Percentiles rank a stretch among this genome's conserved stretches.
phyloP scores from a whole-genome alignment of 2,113 vertebrate genomes.

The Centropus unirufus region DNA sequence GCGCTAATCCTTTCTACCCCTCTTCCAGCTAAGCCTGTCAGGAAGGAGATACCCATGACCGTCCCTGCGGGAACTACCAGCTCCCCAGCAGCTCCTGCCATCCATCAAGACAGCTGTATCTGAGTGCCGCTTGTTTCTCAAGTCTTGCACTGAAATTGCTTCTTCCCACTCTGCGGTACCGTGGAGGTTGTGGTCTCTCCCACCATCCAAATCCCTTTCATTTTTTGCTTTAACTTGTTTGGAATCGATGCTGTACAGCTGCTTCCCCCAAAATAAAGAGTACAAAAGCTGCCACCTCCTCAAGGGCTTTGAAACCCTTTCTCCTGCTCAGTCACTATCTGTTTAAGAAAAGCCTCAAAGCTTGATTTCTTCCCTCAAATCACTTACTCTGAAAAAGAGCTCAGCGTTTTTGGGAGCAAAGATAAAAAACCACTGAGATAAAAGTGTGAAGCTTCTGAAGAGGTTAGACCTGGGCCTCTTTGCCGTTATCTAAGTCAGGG shows the following conservation, averaged over 20 bases:
- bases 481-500: not conserved
- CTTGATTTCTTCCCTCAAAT: conserved; percentile 27
- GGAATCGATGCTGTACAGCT: not conserved
- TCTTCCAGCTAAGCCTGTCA: not conserved
- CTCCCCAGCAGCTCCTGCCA: not conserved
- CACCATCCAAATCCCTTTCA: not conserved
- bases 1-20: accelerated
- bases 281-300: not conserved
- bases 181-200: not conserved
- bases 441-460: conserved; percentile 51
- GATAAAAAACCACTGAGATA: conserved; percentile 5
- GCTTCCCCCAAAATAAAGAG: conserved; percentile 15
- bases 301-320: conserved; percentile 45
- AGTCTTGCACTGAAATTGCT: not conserved
- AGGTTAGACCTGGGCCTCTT: conserved; percentile 14
- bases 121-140: not conserved
- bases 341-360: conserved; percentile 59
- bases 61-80: not conserved
- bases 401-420: not conserved
- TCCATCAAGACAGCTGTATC: not conserved
- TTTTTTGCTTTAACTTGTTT: not conserved
- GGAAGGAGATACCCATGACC: not conserved
- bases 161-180: not conserved
- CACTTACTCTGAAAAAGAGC: conserved; percentile 22
- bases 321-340: not conserved